These are phyloP conservation scores for Phymastichus coffea DNA, from an alignment of 1,140 invertebrate species.

Conservation along the genomic window DNA sequence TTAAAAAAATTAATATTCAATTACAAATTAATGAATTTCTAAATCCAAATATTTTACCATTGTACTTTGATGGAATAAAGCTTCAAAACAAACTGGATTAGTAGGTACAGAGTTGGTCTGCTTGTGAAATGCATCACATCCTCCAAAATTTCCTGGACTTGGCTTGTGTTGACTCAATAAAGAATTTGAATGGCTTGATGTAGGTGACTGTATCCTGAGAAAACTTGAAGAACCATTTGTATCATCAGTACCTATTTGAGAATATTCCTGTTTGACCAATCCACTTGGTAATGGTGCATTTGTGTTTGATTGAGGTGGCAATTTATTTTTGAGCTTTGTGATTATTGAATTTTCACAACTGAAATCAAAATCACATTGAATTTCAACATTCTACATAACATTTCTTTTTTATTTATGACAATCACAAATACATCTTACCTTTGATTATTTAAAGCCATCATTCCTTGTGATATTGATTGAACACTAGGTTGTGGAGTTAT, in stretches of 20 bases:
- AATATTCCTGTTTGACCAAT: neutral
- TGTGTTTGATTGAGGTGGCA: conserved; percentile 19
- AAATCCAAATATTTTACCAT: conserved; percentile 13
- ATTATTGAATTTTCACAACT: conserved; percentile 27
- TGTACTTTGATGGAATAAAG: conserved; percentile 22
- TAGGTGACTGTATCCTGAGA: conserved; percentile 54
- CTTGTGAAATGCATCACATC: conserved; percentile 20
- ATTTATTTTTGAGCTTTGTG: conserved; percentile 20
- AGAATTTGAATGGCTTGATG: conserved; percentile 25
- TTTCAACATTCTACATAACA: neutral
- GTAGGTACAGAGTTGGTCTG: conserved; percentile 8
- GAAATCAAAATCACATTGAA: neutral
- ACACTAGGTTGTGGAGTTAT: conserved; percentile 62
- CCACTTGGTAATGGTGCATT: conserved; percentile 2
- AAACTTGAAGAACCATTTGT: conserved; percentile 45
- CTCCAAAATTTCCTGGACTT: conserved; percentile 11
- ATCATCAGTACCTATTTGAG: conserved; percentile 33
- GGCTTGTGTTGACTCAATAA: conserved; percentile 10
- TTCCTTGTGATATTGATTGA: conserved; percentile 31
- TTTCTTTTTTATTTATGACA: too few species aligned
- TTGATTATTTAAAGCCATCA: conserved; percentile 33
- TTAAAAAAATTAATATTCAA: neutral
- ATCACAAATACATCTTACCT: too few species aligned
- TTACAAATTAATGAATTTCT: neutral
- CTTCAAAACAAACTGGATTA: conserved; percentile 13